phyloP scores from a whole-genome alignment of 2,888 invertebrate genomes.

The Argyra leucocephala region DNA sequence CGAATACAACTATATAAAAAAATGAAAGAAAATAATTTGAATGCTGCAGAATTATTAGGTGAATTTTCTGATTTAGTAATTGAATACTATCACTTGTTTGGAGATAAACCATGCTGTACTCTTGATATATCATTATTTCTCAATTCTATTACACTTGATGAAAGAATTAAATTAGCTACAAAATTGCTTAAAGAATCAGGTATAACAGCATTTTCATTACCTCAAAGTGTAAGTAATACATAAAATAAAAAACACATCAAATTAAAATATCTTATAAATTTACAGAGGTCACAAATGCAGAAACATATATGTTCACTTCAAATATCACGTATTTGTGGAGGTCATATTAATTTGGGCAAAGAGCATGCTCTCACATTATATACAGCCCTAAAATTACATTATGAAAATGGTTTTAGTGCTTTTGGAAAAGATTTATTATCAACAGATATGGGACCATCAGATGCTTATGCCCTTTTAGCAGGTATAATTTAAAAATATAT shows the following conservation, averaged over 20 bases:
- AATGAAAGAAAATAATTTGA: constrained; percentile 47
- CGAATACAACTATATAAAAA: constrained; percentile 64
- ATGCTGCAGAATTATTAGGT: constrained; percentile 50
- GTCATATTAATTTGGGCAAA: constrained; percentile 49
- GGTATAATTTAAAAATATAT: too few relatives aligned
- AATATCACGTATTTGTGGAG: constrained; percentile 62
- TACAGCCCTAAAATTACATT: constrained; percentile 53
- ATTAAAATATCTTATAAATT: constrained; percentile 8
- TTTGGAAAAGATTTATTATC: constrained; percentile 51
- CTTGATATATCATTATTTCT: constrained; percentile 72
- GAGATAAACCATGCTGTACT: constrained; percentile 77
- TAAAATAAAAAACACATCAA: not conserved
- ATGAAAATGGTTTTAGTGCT: constrained; percentile 52
- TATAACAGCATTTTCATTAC: constrained; percentile 54
- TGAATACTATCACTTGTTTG: constrained; percentile 70
- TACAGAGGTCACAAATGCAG: constrained; percentile 65
- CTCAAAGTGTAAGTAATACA: constrained; percentile 49
- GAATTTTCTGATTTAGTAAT: constrained; percentile 60
- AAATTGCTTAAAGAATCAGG: constrained; percentile 56
- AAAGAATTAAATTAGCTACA: constrained; percentile 51
- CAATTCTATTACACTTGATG: constrained; percentile 48
- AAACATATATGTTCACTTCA: constrained; percentile 71
- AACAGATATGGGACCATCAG: constrained; percentile 66
- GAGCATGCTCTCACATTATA: constrained; percentile 52
- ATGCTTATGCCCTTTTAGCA: constrained; percentile 71